phyloP scores from a whole-genome alignment of 2,888 invertebrate genomes.

The Spialia ferax region DNA sequence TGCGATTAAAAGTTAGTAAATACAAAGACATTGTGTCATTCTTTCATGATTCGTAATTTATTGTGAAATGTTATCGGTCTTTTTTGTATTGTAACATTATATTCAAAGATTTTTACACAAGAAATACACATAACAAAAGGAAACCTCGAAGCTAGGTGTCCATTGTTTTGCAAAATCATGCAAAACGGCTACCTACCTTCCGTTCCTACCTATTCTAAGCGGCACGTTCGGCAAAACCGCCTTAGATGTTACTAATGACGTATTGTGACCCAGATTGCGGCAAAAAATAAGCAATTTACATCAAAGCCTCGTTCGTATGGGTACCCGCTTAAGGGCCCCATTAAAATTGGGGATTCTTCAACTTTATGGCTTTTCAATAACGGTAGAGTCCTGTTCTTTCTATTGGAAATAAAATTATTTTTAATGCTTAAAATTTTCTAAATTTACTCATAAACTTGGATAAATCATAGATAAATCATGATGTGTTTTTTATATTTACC shows the following conservation, averaged over 20 bases:
- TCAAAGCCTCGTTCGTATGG: slow-evolving; percentile 53
- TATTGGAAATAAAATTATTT: too few species aligned
- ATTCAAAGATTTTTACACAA: background rate
- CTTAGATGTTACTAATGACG: slow-evolving; percentile 47
- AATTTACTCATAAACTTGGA: too few species aligned
- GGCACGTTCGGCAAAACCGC: slow-evolving; percentile 12
- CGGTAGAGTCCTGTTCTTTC: background rate
- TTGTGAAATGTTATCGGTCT: too few species aligned
- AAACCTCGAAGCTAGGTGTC: slow-evolving; percentile 5
- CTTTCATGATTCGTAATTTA: too few species aligned
- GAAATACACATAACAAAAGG: slow-evolving; percentile 18
- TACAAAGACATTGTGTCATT: too few species aligned
- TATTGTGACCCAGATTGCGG: slow-evolving; percentile 51
- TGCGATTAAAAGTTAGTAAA: too few species aligned
- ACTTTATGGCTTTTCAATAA: background rate
- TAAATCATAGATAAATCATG: too few species aligned
- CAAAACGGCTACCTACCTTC: background rate
- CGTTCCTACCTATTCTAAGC: background rate
- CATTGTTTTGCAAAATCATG: slow-evolving; percentile 27
- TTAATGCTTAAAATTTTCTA: too few species aligned
- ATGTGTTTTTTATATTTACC: too few species aligned
- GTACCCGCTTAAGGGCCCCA: slow-evolving; percentile 45
- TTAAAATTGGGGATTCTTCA: slow-evolving; percentile 21
- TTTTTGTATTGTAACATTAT: too few species aligned
- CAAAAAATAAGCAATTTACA: slow-evolving; percentile 67